Conservation (phyloP, 2,888 invertebrate genomes). For the Pecten maximus region DNA sequence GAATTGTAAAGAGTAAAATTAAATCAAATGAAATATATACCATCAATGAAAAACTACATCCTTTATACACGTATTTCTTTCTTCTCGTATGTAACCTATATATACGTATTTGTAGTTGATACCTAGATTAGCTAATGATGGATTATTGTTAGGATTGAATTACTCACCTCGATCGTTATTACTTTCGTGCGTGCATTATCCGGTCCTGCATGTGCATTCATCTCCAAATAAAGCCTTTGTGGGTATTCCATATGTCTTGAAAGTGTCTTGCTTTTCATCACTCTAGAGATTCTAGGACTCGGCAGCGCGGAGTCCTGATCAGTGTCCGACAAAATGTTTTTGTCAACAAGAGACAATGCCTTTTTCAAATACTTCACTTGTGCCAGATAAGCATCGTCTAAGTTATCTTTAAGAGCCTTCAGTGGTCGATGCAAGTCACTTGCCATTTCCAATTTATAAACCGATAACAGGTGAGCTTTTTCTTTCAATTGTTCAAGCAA, state of each 20-base stretch:
- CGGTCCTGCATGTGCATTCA: background rate
- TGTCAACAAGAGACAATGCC: background rate
- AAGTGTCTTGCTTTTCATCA: constrained; percentile 1
- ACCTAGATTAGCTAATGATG: background rate
- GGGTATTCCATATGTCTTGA: constrained; percentile 1
- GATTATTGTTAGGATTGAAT: background rate
- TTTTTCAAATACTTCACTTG: background rate
- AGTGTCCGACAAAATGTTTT: background rate
- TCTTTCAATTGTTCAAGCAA: background rate
- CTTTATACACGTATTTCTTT: no score
- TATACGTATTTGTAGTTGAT: background rate
- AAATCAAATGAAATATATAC: background rate
- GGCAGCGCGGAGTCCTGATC: background rate
- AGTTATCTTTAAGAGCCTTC: background rate
- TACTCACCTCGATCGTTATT: background rate
- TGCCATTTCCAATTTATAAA: background rate
- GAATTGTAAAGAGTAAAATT: background rate
- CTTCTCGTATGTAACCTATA: background rate
- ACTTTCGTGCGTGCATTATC: background rate
- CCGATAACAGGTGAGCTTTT: background rate
- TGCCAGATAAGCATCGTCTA: background rate
- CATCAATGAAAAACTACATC: background rate
- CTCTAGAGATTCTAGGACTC: background rate
- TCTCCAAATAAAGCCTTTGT: background rate
- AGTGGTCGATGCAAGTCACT: background rate